These are phyloP conservation scores for Suncus etruscus DNA, from an alignment of 2,113 vertebrate genomes.

Conservation along the genomic window DNA sequence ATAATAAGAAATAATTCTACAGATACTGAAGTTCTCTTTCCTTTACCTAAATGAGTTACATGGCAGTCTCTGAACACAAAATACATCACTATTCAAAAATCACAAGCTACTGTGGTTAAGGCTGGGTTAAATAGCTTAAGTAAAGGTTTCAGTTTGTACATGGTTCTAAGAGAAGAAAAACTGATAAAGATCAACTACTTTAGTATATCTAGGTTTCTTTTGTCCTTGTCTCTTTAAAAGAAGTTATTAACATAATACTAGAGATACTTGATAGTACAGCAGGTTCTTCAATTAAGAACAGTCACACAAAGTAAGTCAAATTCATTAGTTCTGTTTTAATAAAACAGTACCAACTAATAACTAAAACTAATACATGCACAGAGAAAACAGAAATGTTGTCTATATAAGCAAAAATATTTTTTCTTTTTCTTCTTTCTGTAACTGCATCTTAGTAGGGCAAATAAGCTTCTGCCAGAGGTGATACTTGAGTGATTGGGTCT, in stretches of 20 bases:
- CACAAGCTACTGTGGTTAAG: background rate
- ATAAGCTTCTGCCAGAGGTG: background rate
- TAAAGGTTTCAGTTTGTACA: conserved; percentile 28
- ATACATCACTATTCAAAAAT: background rate
- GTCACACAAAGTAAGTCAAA: conserved; percentile 29
- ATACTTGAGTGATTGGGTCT: background rate
- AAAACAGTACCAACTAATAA: background rate
- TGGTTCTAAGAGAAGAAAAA: conserved; percentile 14
- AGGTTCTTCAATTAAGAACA: background rate
- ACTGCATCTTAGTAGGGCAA: conserved; percentile 12
- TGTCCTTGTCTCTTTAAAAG: conserved; percentile 13
- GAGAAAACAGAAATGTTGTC: background rate
- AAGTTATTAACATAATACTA: conserved; percentile 5
- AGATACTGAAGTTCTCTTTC: background rate
- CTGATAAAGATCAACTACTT: background rate
- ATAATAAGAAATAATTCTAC: conserved; percentile 36
- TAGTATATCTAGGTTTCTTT: conserved; percentile 33
- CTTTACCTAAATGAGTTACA: background rate
- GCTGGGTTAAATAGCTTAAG: background rate
- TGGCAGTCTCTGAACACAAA: background rate
- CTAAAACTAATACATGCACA: background rate
- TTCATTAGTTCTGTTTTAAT: background rate
- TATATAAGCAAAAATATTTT: background rate
- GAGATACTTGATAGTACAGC: conserved; percentile 5
- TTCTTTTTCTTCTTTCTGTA: background rate